These are phyloP conservation scores for Pinctada fucata DNA, from an alignment of 2,888 invertebrate species.

Conservation along the genomic window DNA sequence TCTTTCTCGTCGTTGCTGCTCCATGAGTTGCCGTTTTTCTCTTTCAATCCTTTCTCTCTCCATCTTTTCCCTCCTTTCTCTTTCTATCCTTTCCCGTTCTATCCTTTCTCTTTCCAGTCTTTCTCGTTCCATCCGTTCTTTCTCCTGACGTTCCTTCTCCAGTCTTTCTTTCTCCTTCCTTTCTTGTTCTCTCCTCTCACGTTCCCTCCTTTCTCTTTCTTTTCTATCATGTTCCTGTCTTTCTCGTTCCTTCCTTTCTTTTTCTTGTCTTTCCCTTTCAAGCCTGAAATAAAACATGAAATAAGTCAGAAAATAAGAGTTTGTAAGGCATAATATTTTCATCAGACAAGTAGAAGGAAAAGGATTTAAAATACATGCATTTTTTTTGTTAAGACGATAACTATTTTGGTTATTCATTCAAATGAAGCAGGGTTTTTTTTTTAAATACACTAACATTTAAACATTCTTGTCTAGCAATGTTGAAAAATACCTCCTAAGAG, in stretches of 20 bases:
- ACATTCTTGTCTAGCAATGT: no score
- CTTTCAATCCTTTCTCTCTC: constrained; percentile 18
- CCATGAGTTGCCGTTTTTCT: constrained; percentile 11
- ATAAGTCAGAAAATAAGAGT: no score
- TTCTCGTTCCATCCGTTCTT: constrained; percentile 68
- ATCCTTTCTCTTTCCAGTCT: constrained; percentile 79
- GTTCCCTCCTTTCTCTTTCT: not conserved
- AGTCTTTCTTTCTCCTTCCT: constrained; percentile 52
- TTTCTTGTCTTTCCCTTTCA: not conserved
- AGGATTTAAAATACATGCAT: no score
- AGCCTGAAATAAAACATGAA: no score
- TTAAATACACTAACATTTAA: no score
- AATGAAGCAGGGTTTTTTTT: no score
- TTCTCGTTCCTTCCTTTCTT: not conserved
- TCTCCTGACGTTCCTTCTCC: constrained; percentile 66
- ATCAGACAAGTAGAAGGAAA: no score
- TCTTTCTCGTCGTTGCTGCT: constrained; percentile 20
- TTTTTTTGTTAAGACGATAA: no score
- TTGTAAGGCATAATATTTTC: no score
- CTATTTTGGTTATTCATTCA: no score
- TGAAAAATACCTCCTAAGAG: no score
- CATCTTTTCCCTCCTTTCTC: constrained; percentile 6
- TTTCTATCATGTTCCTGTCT: not conserved
- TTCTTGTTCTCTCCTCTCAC: constrained; percentile 10
- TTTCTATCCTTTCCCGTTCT: constrained; percentile 55